Evolutionary conservation across 1,140 invertebrate species (phyloP).

Genomic region (Teleogryllus occipitalis): DNA sequence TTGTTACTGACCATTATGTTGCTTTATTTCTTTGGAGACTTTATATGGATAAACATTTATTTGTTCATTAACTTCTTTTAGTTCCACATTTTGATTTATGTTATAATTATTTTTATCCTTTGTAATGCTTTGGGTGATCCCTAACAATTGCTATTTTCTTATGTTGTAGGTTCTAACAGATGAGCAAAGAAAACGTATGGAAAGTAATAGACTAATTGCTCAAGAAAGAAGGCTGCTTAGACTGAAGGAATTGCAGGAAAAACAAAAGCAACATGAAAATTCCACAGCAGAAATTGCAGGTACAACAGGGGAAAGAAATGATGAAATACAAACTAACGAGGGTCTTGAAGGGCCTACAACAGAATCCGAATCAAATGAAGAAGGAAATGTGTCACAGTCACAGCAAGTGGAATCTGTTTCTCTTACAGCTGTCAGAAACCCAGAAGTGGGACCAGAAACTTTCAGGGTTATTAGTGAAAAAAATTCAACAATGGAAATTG

Average conservation of each 20-base stretch:
- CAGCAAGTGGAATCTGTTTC: too few species aligned
- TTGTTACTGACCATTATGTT: background rate
- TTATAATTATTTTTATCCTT: background rate
- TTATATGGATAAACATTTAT: background rate
- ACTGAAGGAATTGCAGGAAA: background rate
- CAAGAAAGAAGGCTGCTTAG: background rate
- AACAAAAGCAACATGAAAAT: background rate
- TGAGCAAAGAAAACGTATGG: background rate
- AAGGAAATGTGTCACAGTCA: too few species aligned
- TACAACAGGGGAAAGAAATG: too few species aligned
- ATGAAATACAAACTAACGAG: too few species aligned
- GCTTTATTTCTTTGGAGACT: background rate
- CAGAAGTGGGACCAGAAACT: too few species aligned
- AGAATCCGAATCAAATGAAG: too few species aligned
- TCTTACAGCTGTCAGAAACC: too few species aligned
- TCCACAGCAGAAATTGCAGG: too few species aligned
- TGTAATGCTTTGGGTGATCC: background rate
- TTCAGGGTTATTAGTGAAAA: too few species aligned
- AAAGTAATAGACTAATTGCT: background rate
- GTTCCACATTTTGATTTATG: background rate
- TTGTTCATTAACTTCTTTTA: background rate
- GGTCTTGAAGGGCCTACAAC: too few species aligned
- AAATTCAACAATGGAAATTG: too few species aligned
- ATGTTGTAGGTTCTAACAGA: background rate
- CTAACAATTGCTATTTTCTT: background rate